Evolutionary conservation across 2,113 vertebrate species (phyloP), one percentile per base, ranked within the genome.

Genomic region (Reinhardtius hippoglossoides): DNA sequence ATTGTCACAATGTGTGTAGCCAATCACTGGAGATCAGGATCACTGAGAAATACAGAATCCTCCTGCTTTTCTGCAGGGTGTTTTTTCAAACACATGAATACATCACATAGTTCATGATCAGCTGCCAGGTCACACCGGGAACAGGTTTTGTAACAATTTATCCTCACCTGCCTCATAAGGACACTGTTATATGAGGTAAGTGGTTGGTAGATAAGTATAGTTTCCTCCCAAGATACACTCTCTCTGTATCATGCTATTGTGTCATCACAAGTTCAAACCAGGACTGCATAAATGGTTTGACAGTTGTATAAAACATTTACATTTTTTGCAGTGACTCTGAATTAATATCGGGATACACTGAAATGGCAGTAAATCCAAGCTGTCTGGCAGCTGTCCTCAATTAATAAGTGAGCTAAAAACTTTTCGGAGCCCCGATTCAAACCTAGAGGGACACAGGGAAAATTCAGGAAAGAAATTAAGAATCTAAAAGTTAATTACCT

Each of bases 1-100:
- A 74, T 44, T 64, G 37, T 20, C 10, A 50, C 21, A 35, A 63
- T 46, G 48, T 64, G 35, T 20, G 27, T 60, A 77, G 12, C 16
- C n/a, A 15, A 48, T 54, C 50, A 62, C 9, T 9, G 14, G 26
- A 61, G 59, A 60, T 15, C 0, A 6, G 57, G 58, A 70, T 57
- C 31, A 65, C 50, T 9, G 54, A 61, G 27, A 21, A 78, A 7
- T 40, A 15, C 59, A 63, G 42, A 3, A 20, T 2, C 37, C n/a
- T 0, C 37, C 20, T 16, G 56, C 37, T 21, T 27, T 8, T 64
- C n/a, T 18, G n/a, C 23, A 23, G 8, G 5, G 42, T 23, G 5
- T 26, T 67, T 48, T 48, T 56, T 5, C 24, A 1, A 31, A 70
- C 16, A 9, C 12, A 42, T 50, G 59, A 14, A 15, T 59, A 42